Evolutionary conservation across 2,113 vertebrate genomes (phyloP), one percentile per base, ranked within the genome.

Genomic region (Corynorhinus townsendii): DNA sequence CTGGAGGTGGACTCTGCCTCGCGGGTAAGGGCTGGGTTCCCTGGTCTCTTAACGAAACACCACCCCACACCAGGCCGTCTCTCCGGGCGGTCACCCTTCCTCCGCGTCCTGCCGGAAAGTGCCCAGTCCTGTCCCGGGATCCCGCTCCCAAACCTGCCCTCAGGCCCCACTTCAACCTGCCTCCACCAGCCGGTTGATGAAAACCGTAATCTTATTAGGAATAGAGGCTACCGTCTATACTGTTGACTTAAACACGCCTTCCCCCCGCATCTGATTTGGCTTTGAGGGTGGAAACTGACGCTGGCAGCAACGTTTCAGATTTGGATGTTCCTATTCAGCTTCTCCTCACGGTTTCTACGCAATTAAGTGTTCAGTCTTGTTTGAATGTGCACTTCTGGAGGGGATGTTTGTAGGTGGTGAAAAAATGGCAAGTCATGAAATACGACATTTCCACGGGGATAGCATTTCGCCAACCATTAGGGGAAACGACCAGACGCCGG

Each of bases 301-400:
- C 73, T 71, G 86, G 91, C 11, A 43, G 73, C 82, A 86, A 72
- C 88, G 54, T 86, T 95, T 89, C 62, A 92, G 80, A 88, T 81
- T 80, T 93, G 90, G 83, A 71, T 69, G 79, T 35, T 91, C 38
- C 69, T 95, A 62, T 72, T 93, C 64, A 68, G 52, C 38, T 83
- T 91, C 66, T 80, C 86, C 84, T 89, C 79, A 82, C 83, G 90
- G 84, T 92, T 96, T 94, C 93, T 75, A 77, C 20, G 69, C 56
- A 96, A 91, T 82, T 92, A 95, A 91, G 30, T 54, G 64, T 16
- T 54, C 8, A 17, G 8, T 93, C 73, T 87, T 62, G 28, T 75
- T 7, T 86, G 83, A 73, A 45, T 79, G 69, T 2, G n/a, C 28
- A 40, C 82, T 87, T 82, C 16, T 52, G 81, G 54, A 88, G 54